Percentiles rank a stretch among this genome's conserved stretches.
Evolutionary conservation across 2,113 vertebrate species (phyloP).

Genomic region (Lynx canadensis): DNA sequence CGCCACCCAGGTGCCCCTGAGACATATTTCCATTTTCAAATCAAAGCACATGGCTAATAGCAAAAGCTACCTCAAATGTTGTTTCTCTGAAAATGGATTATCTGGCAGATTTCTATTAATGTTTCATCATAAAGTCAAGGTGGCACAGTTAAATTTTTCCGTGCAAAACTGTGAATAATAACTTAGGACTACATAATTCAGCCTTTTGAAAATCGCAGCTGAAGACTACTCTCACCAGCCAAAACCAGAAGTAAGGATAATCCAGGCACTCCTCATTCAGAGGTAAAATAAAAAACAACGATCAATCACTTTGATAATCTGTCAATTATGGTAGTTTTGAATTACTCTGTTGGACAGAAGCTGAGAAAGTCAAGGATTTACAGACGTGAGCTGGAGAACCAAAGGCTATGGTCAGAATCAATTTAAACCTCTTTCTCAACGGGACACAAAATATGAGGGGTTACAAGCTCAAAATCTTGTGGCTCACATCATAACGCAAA

Average conservation of each 20-base stretch:
- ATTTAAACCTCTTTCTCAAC: slow-evolving; percentile 52
- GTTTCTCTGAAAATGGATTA: slow-evolving; percentile 27
- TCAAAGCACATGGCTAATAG: slow-evolving; percentile 25
- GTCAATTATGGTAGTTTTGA: slow-evolving; percentile 14
- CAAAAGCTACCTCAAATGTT: not conserved
- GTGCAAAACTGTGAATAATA: slow-evolving; percentile 32
- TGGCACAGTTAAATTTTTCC: not conserved
- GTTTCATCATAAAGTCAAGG: not conserved
- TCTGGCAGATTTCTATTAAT: not conserved
- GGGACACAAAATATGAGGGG: not conserved
- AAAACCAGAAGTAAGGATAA: slow-evolving; percentile 22
- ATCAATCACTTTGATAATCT: not conserved
- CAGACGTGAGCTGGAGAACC: not conserved
- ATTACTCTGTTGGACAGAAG: not conserved
- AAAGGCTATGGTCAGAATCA: not conserved
- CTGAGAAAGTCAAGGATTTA: slow-evolving; percentile 12
- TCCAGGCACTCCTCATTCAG: not conserved
- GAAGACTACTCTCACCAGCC: not conserved
- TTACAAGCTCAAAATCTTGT: not conserved
- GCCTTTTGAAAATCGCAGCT: slow-evolving; percentile 13
- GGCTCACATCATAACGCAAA: slow-evolving; percentile 8
- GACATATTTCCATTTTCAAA: slow-evolving; percentile 45
- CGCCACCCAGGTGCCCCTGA: too few relatives aligned
- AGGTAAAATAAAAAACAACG: slow-evolving; percentile 28
- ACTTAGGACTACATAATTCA: not conserved